phyloP scores from a whole-genome alignment of 2,797 vertebrate species.

The Microtus obscurus region DNA sequence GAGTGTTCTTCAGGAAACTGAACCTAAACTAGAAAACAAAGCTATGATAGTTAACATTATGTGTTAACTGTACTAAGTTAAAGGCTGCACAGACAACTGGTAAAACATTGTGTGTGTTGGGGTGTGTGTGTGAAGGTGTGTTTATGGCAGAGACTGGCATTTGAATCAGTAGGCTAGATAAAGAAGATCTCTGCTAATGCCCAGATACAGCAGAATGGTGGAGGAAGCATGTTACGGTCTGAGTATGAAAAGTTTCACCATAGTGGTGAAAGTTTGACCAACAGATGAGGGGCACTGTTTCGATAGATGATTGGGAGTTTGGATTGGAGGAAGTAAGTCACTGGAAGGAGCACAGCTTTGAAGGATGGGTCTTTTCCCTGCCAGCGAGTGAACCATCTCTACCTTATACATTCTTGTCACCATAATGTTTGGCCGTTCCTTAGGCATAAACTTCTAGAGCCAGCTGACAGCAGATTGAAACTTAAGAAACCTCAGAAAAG shows the following conservation, averaged over 20 bases:
- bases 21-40: not conserved
- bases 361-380: not conserved
- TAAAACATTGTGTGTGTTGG: not conserved
- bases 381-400: not conserved
- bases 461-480: not conserved
- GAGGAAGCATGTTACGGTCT: not conserved
- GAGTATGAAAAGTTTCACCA: not conserved
- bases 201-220: not conserved
- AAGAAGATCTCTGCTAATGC: not conserved
- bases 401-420: not conserved
- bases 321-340: not conserved
- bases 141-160: not conserved
- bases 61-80: not conserved
- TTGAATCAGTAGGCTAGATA: not conserved
- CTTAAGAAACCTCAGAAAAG: not conserved
- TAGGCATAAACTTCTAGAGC: not conserved
- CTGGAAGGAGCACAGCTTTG: not conserved
- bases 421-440: not conserved
- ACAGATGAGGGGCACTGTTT: not conserved
- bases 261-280: not conserved
- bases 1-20: not conserved
- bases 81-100: not conserved
- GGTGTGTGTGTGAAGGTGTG: too few species aligned
- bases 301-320: not conserved
- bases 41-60: not conserved